Evolutionary conservation across 2,797 vertebrate genomes (phyloP).

Genomic region (Acomys russatus): DNA sequence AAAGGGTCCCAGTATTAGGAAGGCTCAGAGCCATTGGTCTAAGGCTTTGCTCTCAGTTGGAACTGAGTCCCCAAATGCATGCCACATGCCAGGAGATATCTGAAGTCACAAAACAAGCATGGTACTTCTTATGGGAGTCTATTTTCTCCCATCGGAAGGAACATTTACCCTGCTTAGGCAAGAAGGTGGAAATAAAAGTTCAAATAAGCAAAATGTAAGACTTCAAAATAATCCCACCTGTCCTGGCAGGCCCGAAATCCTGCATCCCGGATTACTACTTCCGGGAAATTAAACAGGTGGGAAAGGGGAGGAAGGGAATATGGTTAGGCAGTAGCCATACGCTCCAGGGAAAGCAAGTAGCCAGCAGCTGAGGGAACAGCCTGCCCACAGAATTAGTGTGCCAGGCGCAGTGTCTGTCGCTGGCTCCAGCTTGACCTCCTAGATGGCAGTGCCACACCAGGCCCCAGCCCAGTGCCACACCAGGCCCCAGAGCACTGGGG

Average conservation of each 20-base stretch:
- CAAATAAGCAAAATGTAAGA: conserved; percentile 54
- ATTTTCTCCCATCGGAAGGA: neutral
- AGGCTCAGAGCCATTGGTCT: neutral
- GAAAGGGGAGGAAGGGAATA: neutral
- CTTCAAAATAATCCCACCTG: conserved; percentile 43
- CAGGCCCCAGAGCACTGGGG: neutral
- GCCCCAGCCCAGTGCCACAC: neutral
- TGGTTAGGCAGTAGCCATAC: neutral
- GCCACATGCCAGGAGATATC: neutral
- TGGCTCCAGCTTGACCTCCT: conserved; percentile 9
- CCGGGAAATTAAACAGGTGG: conserved; percentile 39
- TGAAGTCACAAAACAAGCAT: neutral
- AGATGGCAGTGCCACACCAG: conserved; percentile 15
- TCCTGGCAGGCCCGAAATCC: neutral
- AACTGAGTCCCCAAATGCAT: neutral
- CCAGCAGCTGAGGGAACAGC: neutral
- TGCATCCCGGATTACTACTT: conserved; percentile 11
- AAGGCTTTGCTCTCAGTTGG: neutral
- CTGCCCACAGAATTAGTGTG: neutral
- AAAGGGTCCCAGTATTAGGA: neutral
- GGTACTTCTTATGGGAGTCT: neutral
- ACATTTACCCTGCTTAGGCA: neutral
- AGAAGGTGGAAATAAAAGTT: conserved; percentile 55
- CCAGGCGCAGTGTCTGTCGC: neutral
- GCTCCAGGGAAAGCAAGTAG: neutral